Evolutionary conservation across 2,113 vertebrate genomes (phyloP), one percentile per base, ranked within the genome.

Genomic region (Ciconia maguari): DNA sequence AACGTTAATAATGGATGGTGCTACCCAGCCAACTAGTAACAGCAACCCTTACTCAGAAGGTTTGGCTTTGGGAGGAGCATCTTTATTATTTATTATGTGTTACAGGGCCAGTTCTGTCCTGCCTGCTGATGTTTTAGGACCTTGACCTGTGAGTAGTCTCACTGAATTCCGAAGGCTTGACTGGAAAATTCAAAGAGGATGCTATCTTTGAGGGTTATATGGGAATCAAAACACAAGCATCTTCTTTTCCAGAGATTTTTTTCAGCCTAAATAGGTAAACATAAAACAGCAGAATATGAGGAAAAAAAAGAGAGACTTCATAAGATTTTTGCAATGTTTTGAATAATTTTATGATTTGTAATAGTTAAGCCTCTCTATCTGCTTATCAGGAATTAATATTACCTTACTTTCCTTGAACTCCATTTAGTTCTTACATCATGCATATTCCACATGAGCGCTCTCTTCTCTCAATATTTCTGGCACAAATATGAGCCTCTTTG

Each of bases 401-500:
- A 77, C 64, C 54, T 85, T 79, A 10, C 17, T 85, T 62, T 13
- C 32, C 51, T 32, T 85, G 75, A 94, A 86, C 74, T 81, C 52
- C 64, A 22, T 52, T 94, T 71, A 68, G 72, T 68, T 85, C 75
- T 85, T 74, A n/a, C 71, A 90, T 80, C 83, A 75, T 68, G 42
- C 62, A 60, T 75, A 91, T 81, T 93, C 58, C 64, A 77, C 84
- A 88, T 7, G 82, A 96, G 93, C 4, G 0, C 42, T 94, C 51
- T 66, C 82, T 79, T 94, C 75, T 94, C 78, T 83, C 91, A 85
- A 1, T 41, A 68, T 76, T 88, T 91, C 87, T 96, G 96, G 95
- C 94, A 96, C 75, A 89, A 91, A 77, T 55, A 71, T 26, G 79
- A 96, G 60, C 76, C 92, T 90, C 81, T 86, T 68, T 90, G 87